Evolutionary conservation across 2,797 vertebrate genomes (phyloP), one percentile per base, ranked within the genome.

Genomic region (Lagocephalus sceleratus): DNA sequence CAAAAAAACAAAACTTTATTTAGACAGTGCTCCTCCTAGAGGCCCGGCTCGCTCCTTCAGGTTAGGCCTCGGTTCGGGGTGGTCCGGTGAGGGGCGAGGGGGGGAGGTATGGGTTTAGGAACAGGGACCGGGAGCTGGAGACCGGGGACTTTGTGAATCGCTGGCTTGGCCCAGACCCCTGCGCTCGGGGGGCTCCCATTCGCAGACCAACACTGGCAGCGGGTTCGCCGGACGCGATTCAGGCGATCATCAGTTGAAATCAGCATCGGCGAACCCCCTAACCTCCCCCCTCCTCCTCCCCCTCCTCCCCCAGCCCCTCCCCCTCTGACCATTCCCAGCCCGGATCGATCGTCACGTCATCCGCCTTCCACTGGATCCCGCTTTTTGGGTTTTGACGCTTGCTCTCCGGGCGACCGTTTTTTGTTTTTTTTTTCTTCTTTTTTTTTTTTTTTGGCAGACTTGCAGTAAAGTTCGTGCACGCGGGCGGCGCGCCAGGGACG

Each of bases 1-100:
- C n/a, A 26, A 26, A 26, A 26, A 26, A 29, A 35, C 12, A 35
- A 91, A 85, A 85, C 72, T 76, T 76, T 75, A 86, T 85, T 86
- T 86, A 80, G 87, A 90, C 87, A 88, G 81, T 91, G 88, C 89
- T 92, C 92, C 88, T 66, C 56, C 64, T 55, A 80, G 71, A 59
- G 85, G 89, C 85, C 84, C 80, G 86, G 47, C 77, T 78, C 87
- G 76, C 85, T 88, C 88, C 90, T 90, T 91, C 83, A 64, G 78
- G 82, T 66, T 84, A 71, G 65, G 82, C 76, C 70, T 69, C 68
- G 66, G 59, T 58, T 51, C 47, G 72, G 59, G 67, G 66, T 77
- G 71, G 73, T 67, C 78, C 75, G 81, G 40, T 43, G 48, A 51
- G 21, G 42, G 21, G 32, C 19, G 16, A 56, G 46, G 41, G 64